A percentile compares a stretch with the other conserved stretches of the same genome.
phyloP scores from a whole-genome alignment of 2,888 invertebrate species.

The Rotaria socialis region DNA sequence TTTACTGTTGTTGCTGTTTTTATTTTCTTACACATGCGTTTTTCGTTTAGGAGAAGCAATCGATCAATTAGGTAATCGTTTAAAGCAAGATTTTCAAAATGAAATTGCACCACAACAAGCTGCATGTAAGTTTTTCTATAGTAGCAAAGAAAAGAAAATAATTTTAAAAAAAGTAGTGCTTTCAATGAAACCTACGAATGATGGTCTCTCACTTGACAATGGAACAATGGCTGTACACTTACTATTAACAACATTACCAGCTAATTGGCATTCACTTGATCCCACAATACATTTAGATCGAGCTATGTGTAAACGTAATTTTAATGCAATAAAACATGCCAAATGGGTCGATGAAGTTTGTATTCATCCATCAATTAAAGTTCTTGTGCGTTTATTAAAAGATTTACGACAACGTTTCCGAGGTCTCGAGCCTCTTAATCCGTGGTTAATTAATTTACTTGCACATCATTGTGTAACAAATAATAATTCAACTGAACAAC shows the following conservation, averaged over 20 bases:
- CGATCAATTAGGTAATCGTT: slow-evolving; percentile 81
- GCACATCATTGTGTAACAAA: slow-evolving; percentile 91
- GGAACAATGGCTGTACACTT: slow-evolving; percentile 76
- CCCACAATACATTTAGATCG: slow-evolving; percentile 73
- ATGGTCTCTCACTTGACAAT: neutral
- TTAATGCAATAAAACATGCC: slow-evolving; percentile 88
- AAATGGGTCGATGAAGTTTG: slow-evolving; percentile 98
- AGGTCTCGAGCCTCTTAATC: slow-evolving; percentile 81
- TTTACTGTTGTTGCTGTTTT: no score
- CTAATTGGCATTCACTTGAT: slow-evolving; percentile 85
- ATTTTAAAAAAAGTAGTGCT: slow-evolving; percentile 47
- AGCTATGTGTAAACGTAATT: slow-evolving; percentile 76
- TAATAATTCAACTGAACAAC: slow-evolving; percentile 83
- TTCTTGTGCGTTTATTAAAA: slow-evolving; percentile 82
- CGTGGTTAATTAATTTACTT: slow-evolving; percentile 87
- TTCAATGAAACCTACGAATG: neutral
- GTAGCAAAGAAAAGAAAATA: neutral
- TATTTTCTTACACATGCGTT: no score
- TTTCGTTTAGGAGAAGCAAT: slow-evolving; percentile 73
- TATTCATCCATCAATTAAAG: slow-evolving; percentile 81
- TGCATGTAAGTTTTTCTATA: neutral
- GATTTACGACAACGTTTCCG: slow-evolving; percentile 83
- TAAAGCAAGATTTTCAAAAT: slow-evolving; percentile 76
- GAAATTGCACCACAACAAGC: slow-evolving; percentile 55
- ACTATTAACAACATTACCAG: slow-evolving; percentile 85